A percentile compares a stretch with the other conserved stretches of the same genome.
Conservation (phyloP, 2,888 invertebrate genomes). For the Plebejus anna region DNA sequence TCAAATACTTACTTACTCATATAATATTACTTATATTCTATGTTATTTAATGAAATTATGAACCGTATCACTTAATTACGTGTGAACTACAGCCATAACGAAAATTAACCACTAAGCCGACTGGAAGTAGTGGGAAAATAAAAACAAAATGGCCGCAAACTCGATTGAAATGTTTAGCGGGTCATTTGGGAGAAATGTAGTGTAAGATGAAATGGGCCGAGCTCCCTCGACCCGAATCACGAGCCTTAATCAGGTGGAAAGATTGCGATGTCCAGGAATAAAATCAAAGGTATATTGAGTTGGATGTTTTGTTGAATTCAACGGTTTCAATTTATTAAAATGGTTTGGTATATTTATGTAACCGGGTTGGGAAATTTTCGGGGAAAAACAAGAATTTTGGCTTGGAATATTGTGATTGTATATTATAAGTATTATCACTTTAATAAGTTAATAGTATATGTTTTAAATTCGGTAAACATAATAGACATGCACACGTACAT, state of each 20-base stretch:
- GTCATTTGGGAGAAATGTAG: slow-evolving; percentile 48
- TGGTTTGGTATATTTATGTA: neutral
- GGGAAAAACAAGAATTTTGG: neutral
- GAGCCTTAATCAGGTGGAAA: slow-evolving; percentile 27
- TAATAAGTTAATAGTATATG: too few species aligned
- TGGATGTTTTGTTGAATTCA: neutral
- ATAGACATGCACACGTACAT: too few species aligned
- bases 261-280: slow-evolving; percentile 28
- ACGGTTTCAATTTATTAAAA: neutral
- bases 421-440: too few species aligned
- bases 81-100: neutral
- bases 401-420: neutral
- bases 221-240: slow-evolving; percentile 29
- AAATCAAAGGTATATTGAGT: slow-evolving; percentile 22
- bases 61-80: neutral
- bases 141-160: slow-evolving; percentile 42
- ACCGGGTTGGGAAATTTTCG: neutral
- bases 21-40: too few species aligned
- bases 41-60: neutral
- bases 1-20: too few species aligned
- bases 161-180: slow-evolving; percentile 50
- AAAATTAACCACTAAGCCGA: neutral
- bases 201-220: slow-evolving; percentile 47
- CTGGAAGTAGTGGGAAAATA: slow-evolving; percentile 35
- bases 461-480: too few species aligned